Base-by-base conservation (phyloP, 2,888 invertebrate genomes). In the Disparrhopalites patrizii region DNA sequence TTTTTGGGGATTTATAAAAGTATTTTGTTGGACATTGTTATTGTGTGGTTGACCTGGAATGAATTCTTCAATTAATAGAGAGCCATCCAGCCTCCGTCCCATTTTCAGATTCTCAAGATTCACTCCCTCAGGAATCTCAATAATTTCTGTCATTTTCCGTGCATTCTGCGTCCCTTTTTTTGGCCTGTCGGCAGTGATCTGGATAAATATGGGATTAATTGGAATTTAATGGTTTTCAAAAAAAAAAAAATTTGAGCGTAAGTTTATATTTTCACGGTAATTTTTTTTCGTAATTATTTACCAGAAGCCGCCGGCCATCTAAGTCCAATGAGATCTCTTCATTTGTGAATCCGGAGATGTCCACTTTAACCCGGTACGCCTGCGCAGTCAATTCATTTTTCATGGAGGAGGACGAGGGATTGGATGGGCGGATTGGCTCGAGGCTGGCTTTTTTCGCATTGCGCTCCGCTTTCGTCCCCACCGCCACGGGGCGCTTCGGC, bases 261-360 rank as follows among this genome's bases (percentile, higher is more conserved):
- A n/a, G n/a, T n/a, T n/a, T n/a, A n/a, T n/a, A n/a, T n/a, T n/a
- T n/a, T n/a, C n/a, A n/a, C n/a, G n/a, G n/a, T n/a, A n/a, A n/a
- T n/a, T n/a, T n/a, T n/a, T n/a, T n/a, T n/a, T n/a, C n/a, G 20
- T 5, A 43, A 10, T 4, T 43, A 28, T 63, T 56, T 55, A 71
- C 71, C 8, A 63, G 56, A 2, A 71, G 63, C 30, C 50, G 55
- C 25, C 71, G 62, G 7, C 65, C 68, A 23, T 68, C 62, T 43
- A 71, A 55, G 40, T 71, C 71, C 67, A 71, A 62, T 7, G 67
- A 68, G 23, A 71, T 71, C 57, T 71, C 71, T 50, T 70, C 66
- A 23, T 71, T 70, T 1, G 33, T 31, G 33, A 71, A 71, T 28
- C 71, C 71, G 33, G 60, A 52, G 52, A 71, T 47, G 55, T 71